These are phyloP conservation scores for Pampus argenteus DNA, from an alignment of 2,797 vertebrate species.

Conservation along the genomic window DNA sequence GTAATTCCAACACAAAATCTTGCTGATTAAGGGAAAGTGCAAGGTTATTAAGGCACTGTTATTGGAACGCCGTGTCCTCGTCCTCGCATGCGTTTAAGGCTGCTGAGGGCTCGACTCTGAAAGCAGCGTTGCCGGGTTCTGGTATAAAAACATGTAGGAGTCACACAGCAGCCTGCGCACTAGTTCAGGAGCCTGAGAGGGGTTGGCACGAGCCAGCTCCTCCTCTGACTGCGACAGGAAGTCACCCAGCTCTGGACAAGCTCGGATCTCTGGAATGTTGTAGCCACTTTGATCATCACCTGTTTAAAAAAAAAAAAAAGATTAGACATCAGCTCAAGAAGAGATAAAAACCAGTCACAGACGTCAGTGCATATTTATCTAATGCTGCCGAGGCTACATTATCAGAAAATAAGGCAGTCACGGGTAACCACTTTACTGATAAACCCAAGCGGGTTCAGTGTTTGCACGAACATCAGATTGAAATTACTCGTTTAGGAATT, in stretches of 20 bases:
- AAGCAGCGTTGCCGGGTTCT: conserved; percentile 54
- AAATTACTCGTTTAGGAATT: neutral
- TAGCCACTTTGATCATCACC: conserved; percentile 83
- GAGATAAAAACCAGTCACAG: conserved; percentile 50
- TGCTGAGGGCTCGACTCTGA: conserved; percentile 40
- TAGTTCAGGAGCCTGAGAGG: conserved; percentile 71
- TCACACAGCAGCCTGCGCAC: conserved; percentile 82
- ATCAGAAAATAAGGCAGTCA: conserved; percentile 44
- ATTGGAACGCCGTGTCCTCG: conserved; percentile 59
- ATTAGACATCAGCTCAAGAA: conserved; percentile 57
- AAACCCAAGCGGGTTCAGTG: conserved; percentile 26
- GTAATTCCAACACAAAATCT: conserved; percentile 43
- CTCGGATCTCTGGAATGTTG: conserved; percentile 83
- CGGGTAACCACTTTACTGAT: conserved; percentile 5
- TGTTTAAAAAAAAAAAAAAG: conserved; percentile 62
- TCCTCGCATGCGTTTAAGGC: conserved; percentile 23
- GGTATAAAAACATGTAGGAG: conserved; percentile 88
- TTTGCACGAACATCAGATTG: conserved; percentile 35
- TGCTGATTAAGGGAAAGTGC: conserved; percentile 40
- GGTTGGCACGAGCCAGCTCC: conserved; percentile 66
- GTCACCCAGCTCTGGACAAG: conserved; percentile 83
- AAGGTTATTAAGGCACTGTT: conserved; percentile 68
- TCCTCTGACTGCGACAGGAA: conserved; percentile 77
- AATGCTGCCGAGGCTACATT: conserved; percentile 26
- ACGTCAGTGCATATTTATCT: conserved; percentile 66